Percentiles rank a stretch among this genome's conserved stretches.
These are phyloP conservation scores for Corynorhinus townsendii DNA, from an alignment of 2,113 vertebrate genomes.

Conservation along the genomic window DNA sequence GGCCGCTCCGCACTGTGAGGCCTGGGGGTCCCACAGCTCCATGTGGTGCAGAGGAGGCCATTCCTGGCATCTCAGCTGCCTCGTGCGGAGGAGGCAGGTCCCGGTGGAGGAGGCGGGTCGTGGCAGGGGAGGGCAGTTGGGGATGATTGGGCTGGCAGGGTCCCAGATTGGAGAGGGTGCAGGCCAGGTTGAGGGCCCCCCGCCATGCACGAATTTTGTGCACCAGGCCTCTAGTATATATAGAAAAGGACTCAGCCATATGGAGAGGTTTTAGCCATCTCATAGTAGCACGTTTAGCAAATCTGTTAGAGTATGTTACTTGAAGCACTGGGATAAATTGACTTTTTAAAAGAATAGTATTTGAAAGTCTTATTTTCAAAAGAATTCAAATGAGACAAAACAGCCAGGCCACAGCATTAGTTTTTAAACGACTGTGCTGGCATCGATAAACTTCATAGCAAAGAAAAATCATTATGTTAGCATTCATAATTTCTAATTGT, in stretches of 20 bases:
- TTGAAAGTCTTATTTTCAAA: slow-evolving; percentile 21
- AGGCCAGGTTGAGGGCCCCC: no score
- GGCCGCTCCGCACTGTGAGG: no score
- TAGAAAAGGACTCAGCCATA: neutral
- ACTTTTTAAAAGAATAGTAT: slow-evolving; percentile 10
- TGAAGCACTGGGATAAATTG: neutral
- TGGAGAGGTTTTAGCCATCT: neutral
- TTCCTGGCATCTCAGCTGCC: no score
- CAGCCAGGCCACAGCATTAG: neutral
- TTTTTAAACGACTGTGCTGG: neutral
- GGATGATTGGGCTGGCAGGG: no score
- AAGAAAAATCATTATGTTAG: neutral
- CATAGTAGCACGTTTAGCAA: slow-evolving; percentile 11
- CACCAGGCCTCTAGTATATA: no score
- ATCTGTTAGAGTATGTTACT: neutral
- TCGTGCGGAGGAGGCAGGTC: no score
- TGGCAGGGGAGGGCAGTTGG: no score
- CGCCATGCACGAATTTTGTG: no score
- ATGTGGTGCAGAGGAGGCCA: no score
- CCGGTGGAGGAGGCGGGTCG: no score
- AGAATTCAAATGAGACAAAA: neutral
- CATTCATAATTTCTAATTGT: neutral
- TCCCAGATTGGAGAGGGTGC: no score
- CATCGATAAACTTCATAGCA: neutral
- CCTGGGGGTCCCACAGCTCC: no score